Base-by-base conservation (phyloP, 2,113 vertebrate genomes). In the Myiozetetes cayanensis region DNA sequence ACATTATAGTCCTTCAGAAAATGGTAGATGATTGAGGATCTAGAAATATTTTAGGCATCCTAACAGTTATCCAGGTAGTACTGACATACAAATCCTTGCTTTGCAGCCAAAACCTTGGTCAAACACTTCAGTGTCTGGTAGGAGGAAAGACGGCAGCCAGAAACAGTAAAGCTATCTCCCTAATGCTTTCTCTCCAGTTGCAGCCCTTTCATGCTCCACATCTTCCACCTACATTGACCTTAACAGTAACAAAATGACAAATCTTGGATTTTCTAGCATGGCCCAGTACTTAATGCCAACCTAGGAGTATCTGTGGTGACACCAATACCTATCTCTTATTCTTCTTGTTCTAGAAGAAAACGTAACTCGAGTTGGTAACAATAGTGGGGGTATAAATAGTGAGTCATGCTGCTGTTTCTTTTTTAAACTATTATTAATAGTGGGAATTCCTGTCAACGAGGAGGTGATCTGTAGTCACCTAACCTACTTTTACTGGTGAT, bases 361-460 rank as follows among this genome's bases (percentile, higher is more conserved):
- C 80, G 33, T 27, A 75, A 72, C 55, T 95, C 70, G 56, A n/a
- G 65, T 6, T 77, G 73, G 56, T 63, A 95, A 94, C 91, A 93
- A 90, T 89, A 92, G 86, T 1, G 0, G 52, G 75, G 80, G 83
- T 87, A 94, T 37, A 93, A 95, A 92, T 28, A 92, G 80, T 94
- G 93, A 97, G 73, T 96, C 95, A 97, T 80, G 59, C 79, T 77
- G 10, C 58, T 77, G 56, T 31, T 70, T 87, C 70, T 75, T 82
- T 83, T 89, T 87, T 52, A 63, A 86, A 89, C 79, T 92, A 80
- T 92, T 96, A 96, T 91, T 97, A 95, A 94, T 89, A 11, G 15
- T 87, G 94, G 94, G 87, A 95, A 95, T 94, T 93, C 96, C 93
- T 96, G 87, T 81, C 94, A 95, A 91, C 4, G 39, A 96, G 89